Evolutionary conservation across 2,113 vertebrate genomes (phyloP).

Genomic region (Xenopus laevis): DNA sequence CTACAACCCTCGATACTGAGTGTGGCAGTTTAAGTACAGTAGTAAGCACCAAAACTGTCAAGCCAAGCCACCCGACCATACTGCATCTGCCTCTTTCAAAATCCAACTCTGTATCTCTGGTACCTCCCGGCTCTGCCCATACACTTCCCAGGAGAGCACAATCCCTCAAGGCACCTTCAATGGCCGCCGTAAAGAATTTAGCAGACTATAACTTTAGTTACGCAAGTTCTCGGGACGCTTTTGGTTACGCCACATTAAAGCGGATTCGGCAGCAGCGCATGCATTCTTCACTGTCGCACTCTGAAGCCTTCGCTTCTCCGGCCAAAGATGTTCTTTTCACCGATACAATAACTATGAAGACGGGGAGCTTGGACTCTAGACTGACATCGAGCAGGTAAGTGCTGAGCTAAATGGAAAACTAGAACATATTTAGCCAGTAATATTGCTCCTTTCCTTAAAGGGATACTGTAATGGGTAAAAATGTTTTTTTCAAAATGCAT

Average conservation of each 20-base stretch:
- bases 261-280: slow-evolving; percentile 94
- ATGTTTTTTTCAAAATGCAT: too few relatives aligned
- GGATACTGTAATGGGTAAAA: too few relatives aligned
- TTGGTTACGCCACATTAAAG: slow-evolving; percentile 92
- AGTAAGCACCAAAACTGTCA: slow-evolving; percentile 90
- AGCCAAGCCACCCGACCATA: slow-evolving; percentile 77
- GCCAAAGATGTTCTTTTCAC: slow-evolving; percentile 97
- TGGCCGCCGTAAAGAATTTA: slow-evolving; percentile 88
- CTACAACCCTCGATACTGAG: slow-evolving; percentile 84
- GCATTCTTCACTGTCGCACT: slow-evolving; percentile 93
- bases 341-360: slow-evolving; percentile 97
- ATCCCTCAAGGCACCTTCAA: slow-evolving; percentile 93
- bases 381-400: slow-evolving; percentile 90
- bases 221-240: slow-evolving; percentile 90
- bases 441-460: too few relatives aligned
- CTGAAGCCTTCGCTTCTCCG: slow-evolving; percentile 90
- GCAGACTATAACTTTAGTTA: slow-evolving; percentile 95
- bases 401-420: too few relatives aligned
- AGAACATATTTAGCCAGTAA: too few relatives aligned
- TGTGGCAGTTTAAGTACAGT: slow-evolving; percentile 95
- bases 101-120: slow-evolving; percentile 84
- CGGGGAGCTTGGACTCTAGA: slow-evolving; percentile 91
- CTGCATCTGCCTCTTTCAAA: slow-evolving; percentile 87
- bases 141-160: slow-evolving; percentile 93
- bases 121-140: slow-evolving; percentile 89